A percentile compares a stretch with the other conserved stretches of the same genome.
Evolutionary conservation across 2,888 invertebrate genomes (phyloP).

Genomic region (Melanophora roralis): DNA sequence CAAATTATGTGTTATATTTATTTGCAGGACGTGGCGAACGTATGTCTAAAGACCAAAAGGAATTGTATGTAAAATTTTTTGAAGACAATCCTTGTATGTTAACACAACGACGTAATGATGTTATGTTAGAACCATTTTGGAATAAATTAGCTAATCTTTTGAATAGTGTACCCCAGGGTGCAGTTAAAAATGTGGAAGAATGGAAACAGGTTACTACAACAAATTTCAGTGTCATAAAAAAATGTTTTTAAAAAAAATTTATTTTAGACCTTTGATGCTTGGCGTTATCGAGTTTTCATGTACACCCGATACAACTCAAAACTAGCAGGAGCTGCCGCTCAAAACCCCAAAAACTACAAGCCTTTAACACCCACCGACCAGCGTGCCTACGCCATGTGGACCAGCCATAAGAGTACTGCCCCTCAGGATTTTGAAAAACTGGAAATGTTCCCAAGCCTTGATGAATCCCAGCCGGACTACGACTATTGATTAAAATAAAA

Average conservation of each 20-base stretch:
- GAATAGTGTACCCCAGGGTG: slow-evolving; percentile 73
- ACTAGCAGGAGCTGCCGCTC: slow-evolving; percentile 71
- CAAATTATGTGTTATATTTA: slow-evolving; percentile 22
- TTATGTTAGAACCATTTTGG: slow-evolving; percentile 72
- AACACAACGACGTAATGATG: slow-evolving; percentile 72
- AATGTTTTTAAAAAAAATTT: slow-evolving; percentile 13
- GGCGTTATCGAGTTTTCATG: slow-evolving; percentile 74
- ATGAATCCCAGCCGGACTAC: slow-evolving; percentile 69
- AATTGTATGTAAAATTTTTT: slow-evolving; percentile 73
- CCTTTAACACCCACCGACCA: slow-evolving; percentile 73
- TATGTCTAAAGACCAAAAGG: slow-evolving; percentile 74
- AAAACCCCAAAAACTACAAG: slow-evolving; percentile 73
- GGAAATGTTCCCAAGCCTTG: slow-evolving; percentile 71
- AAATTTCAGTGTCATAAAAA: too few relatives aligned
- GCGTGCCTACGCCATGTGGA: slow-evolving; percentile 74
- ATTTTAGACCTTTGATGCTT: slow-evolving; percentile 71
- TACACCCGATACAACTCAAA: slow-evolving; percentile 74
- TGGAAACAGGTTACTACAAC: slow-evolving; percentile 70
- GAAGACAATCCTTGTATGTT: slow-evolving; percentile 74
- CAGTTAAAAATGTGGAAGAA: slow-evolving; percentile 73
- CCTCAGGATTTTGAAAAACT: slow-evolving; percentile 72
- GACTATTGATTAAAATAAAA: slow-evolving; percentile 66
- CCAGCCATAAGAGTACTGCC: slow-evolving; percentile 71
- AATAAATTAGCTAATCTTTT: slow-evolving; percentile 70
- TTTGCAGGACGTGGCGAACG: slow-evolving; percentile 72